Evolutionary conservation across 2,113 vertebrate genomes (phyloP).

Genomic region (Carassius gibelio): DNA sequence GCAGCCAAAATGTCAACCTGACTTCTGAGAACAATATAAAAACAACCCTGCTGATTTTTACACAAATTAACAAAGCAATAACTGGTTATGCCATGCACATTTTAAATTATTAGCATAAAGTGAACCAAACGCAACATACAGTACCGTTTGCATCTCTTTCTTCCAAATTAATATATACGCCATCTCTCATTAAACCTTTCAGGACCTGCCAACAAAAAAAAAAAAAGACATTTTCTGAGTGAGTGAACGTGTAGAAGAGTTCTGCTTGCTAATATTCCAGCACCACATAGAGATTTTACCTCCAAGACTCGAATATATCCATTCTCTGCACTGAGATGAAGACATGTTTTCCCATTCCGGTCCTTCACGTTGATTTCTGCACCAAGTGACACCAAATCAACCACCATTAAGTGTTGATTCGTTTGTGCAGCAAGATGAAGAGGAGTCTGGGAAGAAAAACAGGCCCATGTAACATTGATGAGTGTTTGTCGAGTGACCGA

Average conservation of each 20-base stretch:
- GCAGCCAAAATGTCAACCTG: fast-evolving
- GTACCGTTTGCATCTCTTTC: conserved; percentile 76
- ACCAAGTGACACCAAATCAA: conserved; percentile 80
- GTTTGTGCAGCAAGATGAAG: conserved; percentile 81
- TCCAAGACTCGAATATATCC: conserved; percentile 82
- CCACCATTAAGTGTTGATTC: conserved; percentile 84
- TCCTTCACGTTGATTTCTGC: conserved; percentile 78
- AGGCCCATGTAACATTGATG: not conserved
- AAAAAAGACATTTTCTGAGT: not conserved
- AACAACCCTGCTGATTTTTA: not conserved
- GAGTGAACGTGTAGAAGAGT: not conserved
- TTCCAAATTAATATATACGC: conserved; percentile 75
- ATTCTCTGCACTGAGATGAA: conserved; percentile 82
- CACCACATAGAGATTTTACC: conserved; percentile 61
- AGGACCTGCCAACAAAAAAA: conserved; percentile 73
- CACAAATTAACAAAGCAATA: not conserved
- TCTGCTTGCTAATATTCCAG: not conserved
- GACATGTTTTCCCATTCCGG: conserved; percentile 75
- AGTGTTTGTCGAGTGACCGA: not conserved
- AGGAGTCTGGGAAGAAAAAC: conserved; percentile 73
- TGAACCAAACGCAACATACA: not conserved
- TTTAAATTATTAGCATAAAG: too few species aligned
- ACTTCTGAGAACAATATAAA: not conserved
- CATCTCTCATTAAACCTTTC: conserved; percentile 67
- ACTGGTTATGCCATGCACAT: not conserved